These are phyloP conservation scores for Lindbergichthys nudifrons DNA, from an alignment of 2,797 vertebrate genomes.

Conservation along the genomic window DNA sequence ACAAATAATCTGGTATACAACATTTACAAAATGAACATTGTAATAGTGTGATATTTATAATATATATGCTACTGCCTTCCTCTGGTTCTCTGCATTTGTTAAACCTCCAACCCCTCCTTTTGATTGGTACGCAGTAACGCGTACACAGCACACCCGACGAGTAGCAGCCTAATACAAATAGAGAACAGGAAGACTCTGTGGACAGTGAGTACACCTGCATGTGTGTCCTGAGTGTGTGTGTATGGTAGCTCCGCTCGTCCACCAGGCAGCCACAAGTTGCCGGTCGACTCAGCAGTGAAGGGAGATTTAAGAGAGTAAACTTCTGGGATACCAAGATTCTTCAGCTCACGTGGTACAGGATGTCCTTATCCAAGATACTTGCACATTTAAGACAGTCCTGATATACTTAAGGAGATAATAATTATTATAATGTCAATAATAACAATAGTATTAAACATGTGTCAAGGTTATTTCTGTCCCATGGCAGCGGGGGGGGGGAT, in stretches of 20 bases:
- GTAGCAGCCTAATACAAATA: conserved; percentile 79
- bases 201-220: conserved; percentile 83
- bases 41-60: conserved; percentile 81
- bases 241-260: conserved; percentile 75
- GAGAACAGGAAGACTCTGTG: conserved; percentile 85
- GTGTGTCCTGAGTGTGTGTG: conserved; percentile 81
- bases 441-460: conserved; percentile 83
- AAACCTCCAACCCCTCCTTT: conserved; percentile 61
- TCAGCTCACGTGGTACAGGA: conserved; percentile 74
- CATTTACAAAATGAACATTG: conserved; percentile 84
- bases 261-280: conserved; percentile 72
- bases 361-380: conserved; percentile 79
- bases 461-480: conserved; percentile 73
- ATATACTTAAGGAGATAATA: conserved; percentile 84
- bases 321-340: conserved; percentile 76
- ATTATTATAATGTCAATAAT: conserved; percentile 78
- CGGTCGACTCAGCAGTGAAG: conserved; percentile 73
- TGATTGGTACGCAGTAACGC: conserved; percentile 64
- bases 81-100: conserved; percentile 74
- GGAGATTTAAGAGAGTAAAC: conserved; percentile 70
- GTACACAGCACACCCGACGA: conserved; percentile 67
- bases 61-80: conserved; percentile 84
- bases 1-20: conserved; percentile 85
- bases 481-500: conserved; percentile 65
- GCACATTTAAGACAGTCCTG: conserved; percentile 84